phyloP scores from a whole-genome alignment of 2,888 invertebrate genomes.

The Megamerina dolium region DNA sequence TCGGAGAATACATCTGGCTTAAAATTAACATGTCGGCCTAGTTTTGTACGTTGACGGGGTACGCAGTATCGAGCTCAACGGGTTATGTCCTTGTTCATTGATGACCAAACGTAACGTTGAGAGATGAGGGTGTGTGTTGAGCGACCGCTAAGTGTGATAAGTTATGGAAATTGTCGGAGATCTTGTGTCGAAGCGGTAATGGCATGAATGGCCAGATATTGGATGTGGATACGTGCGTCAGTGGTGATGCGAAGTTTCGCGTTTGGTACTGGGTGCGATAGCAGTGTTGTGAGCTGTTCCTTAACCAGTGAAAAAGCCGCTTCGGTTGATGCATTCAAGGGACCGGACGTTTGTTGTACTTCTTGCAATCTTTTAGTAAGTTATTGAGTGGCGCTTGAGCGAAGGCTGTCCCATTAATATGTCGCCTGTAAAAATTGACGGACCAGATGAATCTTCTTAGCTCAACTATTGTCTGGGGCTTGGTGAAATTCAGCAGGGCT shows the following conservation, averaged over 20 bases:
- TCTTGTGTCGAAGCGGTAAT: background rate
- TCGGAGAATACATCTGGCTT: conserved; percentile 3
- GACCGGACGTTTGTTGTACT: conserved; percentile 4
- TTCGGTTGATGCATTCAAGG: conserved; percentile 2
- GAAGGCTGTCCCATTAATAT: conserved; percentile 5
- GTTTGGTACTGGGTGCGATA: too few relatives aligned
- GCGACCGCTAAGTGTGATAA: background rate
- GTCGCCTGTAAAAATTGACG: conserved; percentile 5
- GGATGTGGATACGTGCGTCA: too few relatives aligned
- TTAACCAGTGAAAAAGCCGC: background rate
- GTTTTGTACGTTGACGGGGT: conserved; percentile 10
- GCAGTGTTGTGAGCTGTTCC: background rate
- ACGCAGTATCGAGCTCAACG: conserved; percentile 5
- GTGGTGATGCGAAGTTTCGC: too few relatives aligned
- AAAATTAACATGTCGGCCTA: conserved; percentile 9
- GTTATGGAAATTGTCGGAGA: conserved; percentile 1
- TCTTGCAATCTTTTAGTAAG: conserved; percentile 4
- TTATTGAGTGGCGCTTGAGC: background rate
- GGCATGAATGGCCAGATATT: background rate
- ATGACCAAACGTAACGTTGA: conserved; percentile 11
- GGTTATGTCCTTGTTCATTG: conserved; percentile 10
- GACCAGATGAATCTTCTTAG: conserved; percentile 7
- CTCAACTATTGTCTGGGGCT: conserved; percentile 6
- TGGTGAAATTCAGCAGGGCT: conserved; percentile 4
- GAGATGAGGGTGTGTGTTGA: background rate